Conservation (phyloP, 1,140 invertebrate genomes). For the Heliothis virescens region DNA sequence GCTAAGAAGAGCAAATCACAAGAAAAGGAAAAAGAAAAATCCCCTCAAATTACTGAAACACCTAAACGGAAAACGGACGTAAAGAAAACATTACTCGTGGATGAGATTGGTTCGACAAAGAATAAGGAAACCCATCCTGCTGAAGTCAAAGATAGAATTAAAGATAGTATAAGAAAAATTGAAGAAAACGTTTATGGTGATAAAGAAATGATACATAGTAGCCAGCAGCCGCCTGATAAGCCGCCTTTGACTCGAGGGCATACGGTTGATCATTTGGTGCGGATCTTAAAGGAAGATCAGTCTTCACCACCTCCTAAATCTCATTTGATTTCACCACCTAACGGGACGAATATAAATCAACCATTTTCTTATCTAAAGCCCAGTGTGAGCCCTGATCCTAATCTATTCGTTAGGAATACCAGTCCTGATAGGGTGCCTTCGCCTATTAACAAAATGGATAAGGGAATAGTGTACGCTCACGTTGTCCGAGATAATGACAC, state of each 20-base stretch:
- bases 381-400: slow-evolving; percentile 85
- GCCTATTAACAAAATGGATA: slow-evolving; percentile 81
- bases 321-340: slow-evolving; percentile 88
- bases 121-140: slow-evolving; percentile 64
- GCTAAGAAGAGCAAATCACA: slow-evolving; percentile 74
- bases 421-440: slow-evolving; percentile 81
- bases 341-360: slow-evolving; percentile 90
- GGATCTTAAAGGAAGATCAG: slow-evolving; percentile 88
- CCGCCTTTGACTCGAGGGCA: slow-evolving; percentile 88
- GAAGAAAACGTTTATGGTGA: slow-evolving; percentile 86
- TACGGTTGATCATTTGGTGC: slow-evolving; percentile 89
- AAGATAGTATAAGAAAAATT: slow-evolving; percentile 81
- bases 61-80: slow-evolving; percentile 80
- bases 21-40: slow-evolving; percentile 73
- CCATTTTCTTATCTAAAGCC: slow-evolving; percentile 91
- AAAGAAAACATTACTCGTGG: slow-evolving; percentile 75
- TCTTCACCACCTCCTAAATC: slow-evolving; percentile 89
- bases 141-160: slow-evolving; percentile 81
- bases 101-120: slow-evolving; percentile 77
- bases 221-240: slow-evolving; percentile 88
- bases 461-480: slow-evolving; percentile 91
- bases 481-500: slow-evolving; percentile 88
- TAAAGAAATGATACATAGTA: slow-evolving; percentile 89
- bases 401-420: slow-evolving; percentile 80
- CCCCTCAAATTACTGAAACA: slow-evolving; percentile 75